Base-by-base conservation (phyloP, 2,797 vertebrate species). In the Spheniscus humboldti region DNA sequence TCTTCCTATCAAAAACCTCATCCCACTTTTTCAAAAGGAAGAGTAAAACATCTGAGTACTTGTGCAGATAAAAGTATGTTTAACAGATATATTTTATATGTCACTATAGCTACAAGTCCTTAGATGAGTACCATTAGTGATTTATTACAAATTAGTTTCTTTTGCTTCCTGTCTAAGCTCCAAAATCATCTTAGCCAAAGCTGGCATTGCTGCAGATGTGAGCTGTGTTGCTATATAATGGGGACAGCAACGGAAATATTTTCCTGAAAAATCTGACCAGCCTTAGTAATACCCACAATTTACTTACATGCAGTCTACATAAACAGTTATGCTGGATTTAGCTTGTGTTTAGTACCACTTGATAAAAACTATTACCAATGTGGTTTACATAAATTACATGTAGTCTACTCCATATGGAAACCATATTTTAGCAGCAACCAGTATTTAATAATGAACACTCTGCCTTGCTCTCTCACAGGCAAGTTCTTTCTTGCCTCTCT, bases 371-470 rank as follows among this genome's bases (percentile, higher is more conserved):
- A 95, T 94, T 97, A 96, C 88, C 86, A 96, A 88, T 53, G 43
- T 93, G 92, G 93, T 97, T 96, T 97, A 90, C 93, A 95, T 97
- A 97, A 97, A 98, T 96, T 96, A 94, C 86, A 96, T 88, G 95
- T 57, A 96, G 81, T 74, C 95, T 88, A 52, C 43, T 56, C 94
- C 97, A 97, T 97, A 96, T 96, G 97, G 96, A 97, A 97, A 92
- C 82, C 88, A 95, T 94, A 97, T 97, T 98, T 97, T 95, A 94
- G 94, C 78, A 96, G 79, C 69, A 97, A 94, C 66, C 60, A 33
- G 78, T 81, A 53, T 76, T 97, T 95, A 95, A 94, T 94, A 96
- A 96, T 71, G 97, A 96, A 95, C 85, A 89, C 64, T 84, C 17
- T 64, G 90, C 90, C 67, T 74, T 92, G 71, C 68, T 86, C 10